phyloP scores from a whole-genome alignment of 2,888 invertebrate species.

The Tenthredo livida region DNA sequence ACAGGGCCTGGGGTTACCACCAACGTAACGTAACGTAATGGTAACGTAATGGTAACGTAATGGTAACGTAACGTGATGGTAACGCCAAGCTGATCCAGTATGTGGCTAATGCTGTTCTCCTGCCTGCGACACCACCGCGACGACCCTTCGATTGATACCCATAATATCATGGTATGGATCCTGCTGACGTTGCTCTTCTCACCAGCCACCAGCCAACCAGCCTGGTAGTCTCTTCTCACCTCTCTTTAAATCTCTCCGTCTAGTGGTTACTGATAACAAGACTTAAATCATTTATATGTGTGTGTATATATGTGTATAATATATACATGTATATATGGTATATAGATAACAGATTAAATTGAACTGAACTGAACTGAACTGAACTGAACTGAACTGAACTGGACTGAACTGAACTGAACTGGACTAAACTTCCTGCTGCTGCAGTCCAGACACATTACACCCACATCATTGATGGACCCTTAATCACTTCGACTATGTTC shows the following conservation, averaged over 20 bases:
- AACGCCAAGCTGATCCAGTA: not conserved
- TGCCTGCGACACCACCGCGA: slow-evolving; percentile 15
- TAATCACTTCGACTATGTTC: not conserved
- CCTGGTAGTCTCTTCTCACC: not conserved
- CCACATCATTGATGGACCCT: not conserved
- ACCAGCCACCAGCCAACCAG: not conserved
- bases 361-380: not conserved
- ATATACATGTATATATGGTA: not conserved
- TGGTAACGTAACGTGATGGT: not conserved
- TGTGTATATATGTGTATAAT: not conserved
- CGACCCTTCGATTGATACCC: slow-evolving; percentile 16
- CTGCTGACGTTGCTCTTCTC: slow-evolving; percentile 31
- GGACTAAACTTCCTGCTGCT: not conserved
- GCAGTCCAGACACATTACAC: slow-evolving; percentile 3
- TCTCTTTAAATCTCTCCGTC: not conserved
- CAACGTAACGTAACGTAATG: slow-evolving; percentile 2
- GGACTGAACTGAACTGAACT: not conserved
- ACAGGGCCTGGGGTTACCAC: not conserved
- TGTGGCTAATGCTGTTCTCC: slow-evolving; percentile 25
- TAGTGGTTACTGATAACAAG: slow-evolving; percentile 65
- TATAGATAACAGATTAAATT: not conserved
- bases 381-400: not conserved
- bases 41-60: not conserved
- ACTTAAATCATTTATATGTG: slow-evolving; percentile 66
- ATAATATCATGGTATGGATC: not conserved